Percentiles rank a stretch among this genome's conserved stretches.
Evolutionary conservation across 2,113 vertebrate genomes (phyloP).

Genomic region (Stegastes partitus): DNA sequence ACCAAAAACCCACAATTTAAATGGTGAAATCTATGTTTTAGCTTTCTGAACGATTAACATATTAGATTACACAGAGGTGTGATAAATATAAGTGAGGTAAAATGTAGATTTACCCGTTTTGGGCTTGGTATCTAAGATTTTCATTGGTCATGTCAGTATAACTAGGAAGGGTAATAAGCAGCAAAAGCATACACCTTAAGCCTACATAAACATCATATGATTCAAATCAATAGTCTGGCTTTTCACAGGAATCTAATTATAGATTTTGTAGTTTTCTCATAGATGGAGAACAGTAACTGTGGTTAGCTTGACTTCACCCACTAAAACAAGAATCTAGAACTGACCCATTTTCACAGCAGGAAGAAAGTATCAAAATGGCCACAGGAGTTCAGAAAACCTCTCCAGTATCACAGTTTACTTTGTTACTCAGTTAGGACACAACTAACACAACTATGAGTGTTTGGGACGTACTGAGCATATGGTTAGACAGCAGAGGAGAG

Average conservation of each 20-base stretch:
- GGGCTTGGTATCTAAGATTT: not conserved
- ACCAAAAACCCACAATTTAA: not conserved
- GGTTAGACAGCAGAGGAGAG: not conserved
- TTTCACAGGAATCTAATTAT: not conserved
- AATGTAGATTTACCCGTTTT: not conserved
- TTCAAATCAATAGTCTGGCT: slow-evolving; percentile 5
- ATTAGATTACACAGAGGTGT: not conserved
- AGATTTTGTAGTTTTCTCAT: slow-evolving; percentile 8
- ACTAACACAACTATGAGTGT: not conserved
- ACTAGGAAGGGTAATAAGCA: not conserved
- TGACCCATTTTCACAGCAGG: not conserved
- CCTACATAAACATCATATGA: not conserved
- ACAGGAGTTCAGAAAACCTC: slow-evolving; percentile 5
- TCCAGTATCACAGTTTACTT: slow-evolving; percentile 21
- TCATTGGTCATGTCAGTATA: not conserved
- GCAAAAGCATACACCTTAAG: not conserved
- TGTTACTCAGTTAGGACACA: not conserved
- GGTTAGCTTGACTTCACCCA: not conserved
- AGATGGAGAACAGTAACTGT: slow-evolving; percentile 8
- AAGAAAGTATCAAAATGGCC: not conserved
- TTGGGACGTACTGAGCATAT: slow-evolving; percentile 16
- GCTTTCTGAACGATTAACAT: not conserved
- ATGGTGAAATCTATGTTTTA: not conserved
- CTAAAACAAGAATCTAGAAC: not conserved
- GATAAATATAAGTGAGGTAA: not conserved